Percentiles rank a stretch among this genome's conserved stretches.
These are phyloP conservation scores for Nasonia giraulti DNA, from an alignment of 1,140 invertebrate species.

Conservation along the genomic window DNA sequence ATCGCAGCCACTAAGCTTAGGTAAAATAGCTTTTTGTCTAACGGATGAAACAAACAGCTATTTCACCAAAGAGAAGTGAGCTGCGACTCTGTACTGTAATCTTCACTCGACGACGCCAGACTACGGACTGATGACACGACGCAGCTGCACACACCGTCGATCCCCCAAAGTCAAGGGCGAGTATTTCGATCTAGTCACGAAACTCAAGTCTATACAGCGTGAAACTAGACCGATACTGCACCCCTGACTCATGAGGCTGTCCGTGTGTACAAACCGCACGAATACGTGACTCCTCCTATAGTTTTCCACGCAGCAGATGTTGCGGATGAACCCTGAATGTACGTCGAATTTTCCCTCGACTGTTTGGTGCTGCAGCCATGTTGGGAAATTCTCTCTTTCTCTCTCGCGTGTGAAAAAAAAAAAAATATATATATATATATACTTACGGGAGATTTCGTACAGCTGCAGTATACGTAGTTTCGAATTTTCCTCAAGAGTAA, in stretches of 20 bases:
- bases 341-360: neutral
- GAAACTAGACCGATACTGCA: constrained; percentile 39
- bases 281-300: neutral
- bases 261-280: neutral
- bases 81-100: neutral
- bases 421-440: neutral
- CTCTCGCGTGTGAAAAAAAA: too few relatives aligned
- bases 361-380: too few relatives aligned
- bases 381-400: neutral
- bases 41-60: constrained; percentile 28
- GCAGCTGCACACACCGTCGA: neutral
- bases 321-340: too few relatives aligned
- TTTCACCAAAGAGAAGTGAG: constrained; percentile 28
- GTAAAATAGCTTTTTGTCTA: constrained; percentile 36
- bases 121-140: neutral
- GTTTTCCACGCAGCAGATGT: neutral
- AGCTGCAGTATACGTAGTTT: too few relatives aligned
- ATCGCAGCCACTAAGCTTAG: constrained; percentile 10
- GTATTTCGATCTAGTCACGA: constrained; percentile 47
- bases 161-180: constrained; percentile 29
- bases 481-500: too few relatives aligned
- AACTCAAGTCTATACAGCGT: neutral
- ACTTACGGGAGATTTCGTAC: neutral
- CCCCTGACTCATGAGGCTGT: neutral
- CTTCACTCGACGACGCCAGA: neutral